Percentiles rank a stretch among this genome's conserved stretches.
Conservation (phyloP, 1,140 invertebrate species). For the Scaptomyza pallida region DNA sequence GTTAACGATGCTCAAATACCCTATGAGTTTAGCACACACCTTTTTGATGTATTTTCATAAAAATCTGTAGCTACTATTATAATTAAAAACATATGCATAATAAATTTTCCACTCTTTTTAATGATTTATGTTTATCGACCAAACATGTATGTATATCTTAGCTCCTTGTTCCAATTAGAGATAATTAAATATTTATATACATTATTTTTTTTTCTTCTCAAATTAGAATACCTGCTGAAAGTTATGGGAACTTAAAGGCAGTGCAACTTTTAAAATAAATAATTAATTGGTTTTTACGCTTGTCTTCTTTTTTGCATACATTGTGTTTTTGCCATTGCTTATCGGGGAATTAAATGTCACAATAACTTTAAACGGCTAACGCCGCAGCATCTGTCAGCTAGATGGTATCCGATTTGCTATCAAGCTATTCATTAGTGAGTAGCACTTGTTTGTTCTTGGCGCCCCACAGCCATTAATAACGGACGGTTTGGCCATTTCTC, state of each 20-base stretch:
- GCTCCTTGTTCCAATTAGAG: neutral
- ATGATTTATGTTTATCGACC: too few species aligned
- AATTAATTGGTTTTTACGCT: slow-evolving; percentile 21
- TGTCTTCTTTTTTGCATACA: neutral
- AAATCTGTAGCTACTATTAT: too few species aligned
- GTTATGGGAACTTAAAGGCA: neutral
- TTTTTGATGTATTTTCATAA: too few species aligned
- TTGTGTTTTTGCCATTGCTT: slow-evolving; percentile 5
- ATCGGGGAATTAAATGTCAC: slow-evolving; percentile 24
- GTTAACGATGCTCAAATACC: neutral
- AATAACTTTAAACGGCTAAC: slow-evolving; percentile 36
- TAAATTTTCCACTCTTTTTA: too few species aligned
- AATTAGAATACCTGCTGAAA: slow-evolving; percentile 1
- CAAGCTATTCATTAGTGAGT: slow-evolving; percentile 47
- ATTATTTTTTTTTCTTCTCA: neutral
- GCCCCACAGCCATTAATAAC: slow-evolving; percentile 24
- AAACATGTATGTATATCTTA: too few species aligned
- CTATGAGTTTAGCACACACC: neutral
- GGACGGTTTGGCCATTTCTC: neutral
- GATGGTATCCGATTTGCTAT: slow-evolving; percentile 30
- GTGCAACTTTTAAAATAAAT: slow-evolving; percentile 9
- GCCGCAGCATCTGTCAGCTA: slow-evolving; percentile 11
- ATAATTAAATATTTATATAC: neutral
- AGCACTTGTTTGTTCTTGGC: slow-evolving; percentile 43
- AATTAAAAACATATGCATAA: too few species aligned